Conservation (phyloP, 2,888 invertebrate species). For the Pachymerium ferrugineum region DNA sequence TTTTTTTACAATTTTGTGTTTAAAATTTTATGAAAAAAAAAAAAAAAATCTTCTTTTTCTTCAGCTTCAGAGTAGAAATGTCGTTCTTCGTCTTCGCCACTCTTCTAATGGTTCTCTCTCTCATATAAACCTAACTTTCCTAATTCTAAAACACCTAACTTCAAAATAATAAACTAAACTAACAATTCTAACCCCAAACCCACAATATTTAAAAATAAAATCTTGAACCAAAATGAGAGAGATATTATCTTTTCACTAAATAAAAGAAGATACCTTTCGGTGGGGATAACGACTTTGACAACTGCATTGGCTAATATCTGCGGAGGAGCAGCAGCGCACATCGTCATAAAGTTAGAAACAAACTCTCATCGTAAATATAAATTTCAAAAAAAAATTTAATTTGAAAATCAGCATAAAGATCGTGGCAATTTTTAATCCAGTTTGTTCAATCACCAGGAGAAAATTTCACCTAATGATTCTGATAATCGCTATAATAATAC, state of each 20-base stretch:
- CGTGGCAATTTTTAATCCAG: too few relatives aligned
- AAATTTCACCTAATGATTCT: too few relatives aligned
- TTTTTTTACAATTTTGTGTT: too few relatives aligned
- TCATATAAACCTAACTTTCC: neutral
- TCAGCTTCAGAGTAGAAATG: too few relatives aligned
- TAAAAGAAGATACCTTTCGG: constrained; percentile 68
- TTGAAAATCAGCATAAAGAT: too few relatives aligned
- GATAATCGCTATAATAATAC: too few relatives aligned
- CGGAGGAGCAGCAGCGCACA: constrained; percentile 45
- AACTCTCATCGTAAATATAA: constrained; percentile 38
- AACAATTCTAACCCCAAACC: neutral
- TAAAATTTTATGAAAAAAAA: neutral
- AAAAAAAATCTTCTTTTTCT: neutral
- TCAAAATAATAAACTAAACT: neutral
- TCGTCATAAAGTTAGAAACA: constrained; percentile 39
- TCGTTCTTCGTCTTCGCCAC: neutral
- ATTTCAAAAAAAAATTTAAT: neutral
- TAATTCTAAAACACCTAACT: neutral
- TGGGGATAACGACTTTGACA: constrained; percentile 96
- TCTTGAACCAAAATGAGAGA: constrained; percentile 6
- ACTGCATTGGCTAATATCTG: constrained; percentile 82
- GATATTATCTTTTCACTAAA: constrained; percentile 23
- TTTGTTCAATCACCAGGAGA: too few relatives aligned
- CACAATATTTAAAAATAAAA: neutral
- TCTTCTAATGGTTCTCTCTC: neutral